These are phyloP conservation scores for Neotoxoptera formosana DNA, from an alignment of 1,140 invertebrate genomes.

Conservation along the genomic window DNA sequence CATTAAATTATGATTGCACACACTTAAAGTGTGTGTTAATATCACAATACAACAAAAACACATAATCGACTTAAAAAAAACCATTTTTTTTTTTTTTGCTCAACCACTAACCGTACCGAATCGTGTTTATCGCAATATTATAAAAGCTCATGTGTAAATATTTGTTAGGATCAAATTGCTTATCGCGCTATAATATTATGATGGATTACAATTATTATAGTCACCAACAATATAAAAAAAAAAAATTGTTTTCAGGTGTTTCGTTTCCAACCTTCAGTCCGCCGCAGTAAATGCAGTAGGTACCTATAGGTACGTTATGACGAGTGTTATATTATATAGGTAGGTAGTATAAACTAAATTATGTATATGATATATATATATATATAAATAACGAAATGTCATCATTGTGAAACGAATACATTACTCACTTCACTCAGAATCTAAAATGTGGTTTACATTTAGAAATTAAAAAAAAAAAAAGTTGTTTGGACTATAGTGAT, in stretches of 20 bases:
- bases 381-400: background rate
- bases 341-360: background rate
- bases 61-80: background rate
- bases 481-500: background rate
- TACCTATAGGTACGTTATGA: background rate
- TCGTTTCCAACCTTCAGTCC: background rate
- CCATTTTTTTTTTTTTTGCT: background rate
- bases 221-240: background rate
- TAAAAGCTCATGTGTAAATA: background rate
- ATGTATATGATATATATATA: background rate
- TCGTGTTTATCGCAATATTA: background rate
- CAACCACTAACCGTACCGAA: background rate
- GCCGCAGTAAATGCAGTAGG: background rate
- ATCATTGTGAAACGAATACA: background rate
- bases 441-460: constrained; percentile 2
- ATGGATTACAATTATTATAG: background rate
- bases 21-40: background rate
- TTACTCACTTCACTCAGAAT: background rate
- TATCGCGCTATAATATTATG: background rate
- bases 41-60: too few species aligned
- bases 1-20: background rate
- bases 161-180: background rate
- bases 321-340: background rate
- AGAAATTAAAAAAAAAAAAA: background rate
- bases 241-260: background rate